Evolutionary conservation across 1,140 invertebrate genomes (phyloP).

Genomic region (Ceratina japonica): DNA sequence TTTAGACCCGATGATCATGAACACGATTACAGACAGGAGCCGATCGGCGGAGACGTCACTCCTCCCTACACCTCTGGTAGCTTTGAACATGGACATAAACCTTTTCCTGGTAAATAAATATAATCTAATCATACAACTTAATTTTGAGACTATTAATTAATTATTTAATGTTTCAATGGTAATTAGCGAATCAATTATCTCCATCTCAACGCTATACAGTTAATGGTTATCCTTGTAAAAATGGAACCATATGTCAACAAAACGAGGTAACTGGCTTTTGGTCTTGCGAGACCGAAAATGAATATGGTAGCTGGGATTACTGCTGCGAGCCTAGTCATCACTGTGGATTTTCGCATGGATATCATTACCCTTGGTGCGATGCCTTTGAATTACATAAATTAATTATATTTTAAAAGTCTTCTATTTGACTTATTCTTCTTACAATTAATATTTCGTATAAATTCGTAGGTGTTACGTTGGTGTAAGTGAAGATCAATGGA

Average conservation of each 20-base stretch:
- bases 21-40: slow-evolving; percentile 5
- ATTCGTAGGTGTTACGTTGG: slow-evolving; percentile 88
- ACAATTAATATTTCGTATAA: not conserved
- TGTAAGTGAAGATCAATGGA: slow-evolving; percentile 86
- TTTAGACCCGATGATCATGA: slow-evolving; percentile 7
- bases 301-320: slow-evolving; percentile 87
- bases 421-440: not conserved
- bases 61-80: slow-evolving; percentile 2
- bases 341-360: slow-evolving; percentile 90
- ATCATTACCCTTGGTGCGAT: slow-evolving; percentile 85
- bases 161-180: too few relatives aligned
- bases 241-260: slow-evolving; percentile 84
- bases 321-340: slow-evolving; percentile 89
- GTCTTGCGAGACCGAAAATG: slow-evolving; percentile 87
- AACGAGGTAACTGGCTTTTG: slow-evolving; percentile 88
- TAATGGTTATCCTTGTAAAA: slow-evolving; percentile 87
- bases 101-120: slow-evolving; percentile 45
- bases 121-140: not conserved
- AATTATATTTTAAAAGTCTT: not conserved
- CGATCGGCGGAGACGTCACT: not conserved
- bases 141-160: not conserved
- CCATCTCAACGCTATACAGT: slow-evolving; percentile 88
- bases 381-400: not conserved
- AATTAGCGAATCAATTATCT: slow-evolving; percentile 60
- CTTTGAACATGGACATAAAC: not conserved